phyloP scores from a whole-genome alignment of 2,113 vertebrate genomes.

The Toxotes chatareus region DNA sequence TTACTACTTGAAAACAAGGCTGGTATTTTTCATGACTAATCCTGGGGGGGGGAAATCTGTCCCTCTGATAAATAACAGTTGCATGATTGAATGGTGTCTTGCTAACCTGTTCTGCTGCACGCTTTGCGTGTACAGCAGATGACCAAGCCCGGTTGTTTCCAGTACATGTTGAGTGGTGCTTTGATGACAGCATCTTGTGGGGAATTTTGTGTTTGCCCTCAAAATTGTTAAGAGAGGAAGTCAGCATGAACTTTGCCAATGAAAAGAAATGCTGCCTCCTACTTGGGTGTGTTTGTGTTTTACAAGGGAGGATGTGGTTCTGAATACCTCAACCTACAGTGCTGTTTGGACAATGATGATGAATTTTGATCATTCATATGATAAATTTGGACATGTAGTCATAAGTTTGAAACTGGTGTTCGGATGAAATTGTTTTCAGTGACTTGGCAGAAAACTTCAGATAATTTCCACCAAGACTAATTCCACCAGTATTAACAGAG shows the following conservation, averaged over 20 bases:
- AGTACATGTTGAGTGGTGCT: slow-evolving; percentile 19
- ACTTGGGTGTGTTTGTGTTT: background rate
- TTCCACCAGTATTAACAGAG: background rate
- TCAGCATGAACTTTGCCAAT: background rate
- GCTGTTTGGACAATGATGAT: background rate
- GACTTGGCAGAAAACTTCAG: background rate
- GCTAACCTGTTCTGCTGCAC: background rate
- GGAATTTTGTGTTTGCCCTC: slow-evolving; percentile 33
- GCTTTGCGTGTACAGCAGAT: slow-evolving; percentile 15
- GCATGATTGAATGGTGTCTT: background rate
- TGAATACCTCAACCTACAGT: background rate
- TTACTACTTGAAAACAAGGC: slow-evolving; percentile 1
- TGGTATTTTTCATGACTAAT: slow-evolving; percentile 19
- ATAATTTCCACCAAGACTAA: background rate
- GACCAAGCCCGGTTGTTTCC: slow-evolving; percentile 26
- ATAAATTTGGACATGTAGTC: background rate
- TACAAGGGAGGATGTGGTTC: background rate
- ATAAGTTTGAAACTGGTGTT: background rate
- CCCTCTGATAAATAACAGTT: slow-evolving; percentile 33
- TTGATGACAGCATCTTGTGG: slow-evolving; percentile 17
- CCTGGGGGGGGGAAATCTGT: background rate
- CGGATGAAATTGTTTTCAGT: background rate
- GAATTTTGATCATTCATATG: background rate
- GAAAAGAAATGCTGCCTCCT: slow-evolving; percentile 16
- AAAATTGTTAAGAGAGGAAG: slow-evolving; percentile 36